Evolutionary conservation across 2,888 invertebrate genomes (phyloP), one percentile per base, ranked within the genome.

Genomic region (Drosophila quinaria): DNA sequence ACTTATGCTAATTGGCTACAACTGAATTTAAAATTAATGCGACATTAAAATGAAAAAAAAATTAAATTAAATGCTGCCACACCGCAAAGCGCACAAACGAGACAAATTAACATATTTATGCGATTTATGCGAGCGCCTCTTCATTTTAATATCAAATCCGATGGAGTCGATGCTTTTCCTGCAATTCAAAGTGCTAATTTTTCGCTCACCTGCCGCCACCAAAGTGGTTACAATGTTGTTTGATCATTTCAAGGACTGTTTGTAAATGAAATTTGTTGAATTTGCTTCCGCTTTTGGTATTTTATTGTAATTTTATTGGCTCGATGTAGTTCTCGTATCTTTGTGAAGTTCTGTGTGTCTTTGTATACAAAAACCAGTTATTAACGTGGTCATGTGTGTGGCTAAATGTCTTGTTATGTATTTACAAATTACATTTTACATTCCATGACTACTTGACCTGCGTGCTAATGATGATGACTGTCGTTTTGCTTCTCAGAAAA

Each of bases 21-120:
- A 76, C 59, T 78, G 68, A 81, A 63, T 72, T 52, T 64, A 13
- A 76, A 87, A 77, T 81, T 68, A 79, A 81, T 76, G 71, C 78
- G 70, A 80, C 72, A 81, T 66, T 44, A 68, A 61, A 33, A 37
- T 4, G 54, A 8, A 47, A 55, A 44, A 25, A 35, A 25, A 39
- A 44, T 22, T 17, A 42, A 35, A 35, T 22, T 31, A 60, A 42
- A 49, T 25, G 35, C 54, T 52, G 50, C 22, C 33, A 63, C 47
- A 61, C 52, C 67, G 52, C 79, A 79, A 69, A 64, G 52, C 47
- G 29, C 31, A 42, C n/a, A 69, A 58, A 31, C 25, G 64, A 64
- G 75, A 46, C 54, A 67, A 87, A 87, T 87, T 89, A 87, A 65
- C 86, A 87, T 87, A 87, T 87, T 82, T 85, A 87, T 89, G 86